Percentiles rank a stretch among this genome's conserved stretches.
Evolutionary conservation across 2,797 vertebrate genomes (phyloP).

Genomic region (Aselliscus stoliczkanus): DNA sequence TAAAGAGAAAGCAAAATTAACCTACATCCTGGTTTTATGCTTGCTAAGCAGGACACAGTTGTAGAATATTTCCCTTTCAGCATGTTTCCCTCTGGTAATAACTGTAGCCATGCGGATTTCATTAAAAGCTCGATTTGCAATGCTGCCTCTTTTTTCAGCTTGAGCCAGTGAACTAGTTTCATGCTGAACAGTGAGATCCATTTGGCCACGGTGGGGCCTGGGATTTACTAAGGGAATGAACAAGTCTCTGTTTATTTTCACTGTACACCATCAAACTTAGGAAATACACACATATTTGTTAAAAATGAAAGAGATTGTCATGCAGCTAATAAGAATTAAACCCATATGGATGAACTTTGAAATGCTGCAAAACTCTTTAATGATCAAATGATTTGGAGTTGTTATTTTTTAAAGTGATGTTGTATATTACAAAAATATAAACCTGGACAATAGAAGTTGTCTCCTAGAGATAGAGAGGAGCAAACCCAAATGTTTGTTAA

Average conservation of each 20-base stretch:
- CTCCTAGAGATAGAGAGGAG: background rate
- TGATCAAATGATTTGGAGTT: background rate
- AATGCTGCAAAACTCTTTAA: background rate
- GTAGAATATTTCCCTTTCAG: background rate
- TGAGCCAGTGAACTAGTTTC: conserved; percentile 46
- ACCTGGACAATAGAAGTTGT: background rate
- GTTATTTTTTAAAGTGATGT: background rate
- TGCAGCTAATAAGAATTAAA: conserved; percentile 4
- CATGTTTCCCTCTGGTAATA: conserved; percentile 34
- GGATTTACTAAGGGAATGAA: background rate
- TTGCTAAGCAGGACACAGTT: conserved; percentile 7
- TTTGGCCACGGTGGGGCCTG: conserved; percentile 14
- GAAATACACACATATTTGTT: background rate
- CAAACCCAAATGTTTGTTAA: background rate
- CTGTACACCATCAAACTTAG: background rate
- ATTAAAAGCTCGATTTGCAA: conserved; percentile 59
- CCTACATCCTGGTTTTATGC: background rate
- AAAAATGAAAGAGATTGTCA: background rate
- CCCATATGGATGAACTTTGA: background rate
- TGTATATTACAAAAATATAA: conserved; percentile 17
- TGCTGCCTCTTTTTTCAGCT: conserved; percentile 28
- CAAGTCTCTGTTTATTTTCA: conserved; percentile 34
- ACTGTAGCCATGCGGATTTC: conserved; percentile 55
- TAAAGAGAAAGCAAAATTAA: conserved; percentile 43
- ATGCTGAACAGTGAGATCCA: background rate